These are phyloP conservation scores for Cassiopea andromeda DNA, from an alignment of 30 jellyfish, hydroid and myxozoan species.

Conservation along the genomic window DNA sequence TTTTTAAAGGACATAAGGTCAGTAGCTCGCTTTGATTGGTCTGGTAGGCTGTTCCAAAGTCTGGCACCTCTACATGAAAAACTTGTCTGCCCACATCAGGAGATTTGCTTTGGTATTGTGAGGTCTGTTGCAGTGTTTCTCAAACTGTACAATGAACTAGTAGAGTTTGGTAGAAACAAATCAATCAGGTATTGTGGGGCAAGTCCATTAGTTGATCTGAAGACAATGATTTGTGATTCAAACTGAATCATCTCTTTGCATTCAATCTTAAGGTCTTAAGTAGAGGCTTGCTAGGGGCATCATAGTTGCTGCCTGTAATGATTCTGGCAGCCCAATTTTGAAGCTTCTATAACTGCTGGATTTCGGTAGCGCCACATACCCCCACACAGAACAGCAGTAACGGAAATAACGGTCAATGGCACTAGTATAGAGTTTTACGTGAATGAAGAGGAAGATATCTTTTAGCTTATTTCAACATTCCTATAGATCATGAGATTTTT, in stretches of 20 bases:
- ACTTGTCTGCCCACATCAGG: conserved; percentile 13
- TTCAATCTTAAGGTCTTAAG: neutral
- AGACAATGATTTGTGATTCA: conserved; percentile 9
- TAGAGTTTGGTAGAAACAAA: conserved; percentile 16
- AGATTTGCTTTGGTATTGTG: neutral
- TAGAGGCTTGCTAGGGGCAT: conserved; percentile 14
- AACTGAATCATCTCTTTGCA: conserved; percentile 12
- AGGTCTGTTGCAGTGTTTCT: conserved; percentile 21
- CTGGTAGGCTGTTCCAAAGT: no score
- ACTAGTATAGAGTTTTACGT: conserved; percentile 4
- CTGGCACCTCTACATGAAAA: conserved; percentile 5
- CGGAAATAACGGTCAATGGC: conserved; percentile 8
- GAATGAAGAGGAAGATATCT: conserved; percentile 35
- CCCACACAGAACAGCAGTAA: conserved; percentile 2
- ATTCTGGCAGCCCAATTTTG: conserved; percentile 20
- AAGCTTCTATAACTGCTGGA: neutral
- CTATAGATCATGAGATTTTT: neutral
- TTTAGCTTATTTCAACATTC: conserved; percentile 35
- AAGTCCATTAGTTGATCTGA: neutral
- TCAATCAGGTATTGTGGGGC: conserved; percentile 8
- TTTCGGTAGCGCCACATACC: neutral
- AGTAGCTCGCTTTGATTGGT: no score
- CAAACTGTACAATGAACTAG: neutral
- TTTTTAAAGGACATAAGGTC: no score
- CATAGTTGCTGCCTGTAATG: conserved; percentile 4